These are phyloP conservation scores for Heliconius sara DNA, from an alignment of 2,888 invertebrate genomes.

Conservation along the genomic window DNA sequence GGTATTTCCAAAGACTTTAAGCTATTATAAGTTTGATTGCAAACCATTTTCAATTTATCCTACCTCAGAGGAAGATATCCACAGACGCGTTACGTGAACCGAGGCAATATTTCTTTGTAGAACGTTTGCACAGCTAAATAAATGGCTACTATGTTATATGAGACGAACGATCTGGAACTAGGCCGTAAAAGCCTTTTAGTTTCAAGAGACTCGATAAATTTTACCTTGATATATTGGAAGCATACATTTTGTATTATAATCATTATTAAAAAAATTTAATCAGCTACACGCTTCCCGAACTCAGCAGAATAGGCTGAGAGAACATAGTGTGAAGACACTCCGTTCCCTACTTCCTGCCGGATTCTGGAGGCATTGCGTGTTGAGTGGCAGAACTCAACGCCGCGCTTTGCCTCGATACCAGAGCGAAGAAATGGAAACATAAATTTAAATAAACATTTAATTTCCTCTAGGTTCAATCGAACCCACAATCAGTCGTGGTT, in stretches of 20 bases:
- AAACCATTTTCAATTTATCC: slow-evolving; percentile 5
- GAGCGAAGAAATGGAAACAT: too few relatives aligned
- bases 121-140: slow-evolving; percentile 37
- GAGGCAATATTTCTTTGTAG: slow-evolving; percentile 36
- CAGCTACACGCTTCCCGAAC: too few relatives aligned
- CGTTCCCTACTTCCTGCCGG: too few relatives aligned
- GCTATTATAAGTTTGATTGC: not conserved
- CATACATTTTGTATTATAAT: not conserved
- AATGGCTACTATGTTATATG: slow-evolving; percentile 30
- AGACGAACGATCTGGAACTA: slow-evolving; percentile 45
- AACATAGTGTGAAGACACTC: too few relatives aligned
- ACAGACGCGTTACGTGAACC: slow-evolving; percentile 25
- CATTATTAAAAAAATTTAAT: too few relatives aligned
- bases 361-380: too few relatives aligned
- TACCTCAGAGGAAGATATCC: slow-evolving; percentile 8
- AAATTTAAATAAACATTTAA: too few relatives aligned
- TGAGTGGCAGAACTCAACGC: too few relatives aligned
- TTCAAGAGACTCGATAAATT: slow-evolving; percentile 39
- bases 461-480: too few relatives aligned
- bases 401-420: too few relatives aligned
- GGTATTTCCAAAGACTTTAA: not conserved
- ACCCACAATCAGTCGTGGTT: too few relatives aligned
- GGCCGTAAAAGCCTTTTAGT: slow-evolving; percentile 48
- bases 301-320: too few relatives aligned
- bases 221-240: not conserved